Evolutionary conservation across 2,888 invertebrate species (phyloP).

Genomic region (Linnaemya vulpina): DNA sequence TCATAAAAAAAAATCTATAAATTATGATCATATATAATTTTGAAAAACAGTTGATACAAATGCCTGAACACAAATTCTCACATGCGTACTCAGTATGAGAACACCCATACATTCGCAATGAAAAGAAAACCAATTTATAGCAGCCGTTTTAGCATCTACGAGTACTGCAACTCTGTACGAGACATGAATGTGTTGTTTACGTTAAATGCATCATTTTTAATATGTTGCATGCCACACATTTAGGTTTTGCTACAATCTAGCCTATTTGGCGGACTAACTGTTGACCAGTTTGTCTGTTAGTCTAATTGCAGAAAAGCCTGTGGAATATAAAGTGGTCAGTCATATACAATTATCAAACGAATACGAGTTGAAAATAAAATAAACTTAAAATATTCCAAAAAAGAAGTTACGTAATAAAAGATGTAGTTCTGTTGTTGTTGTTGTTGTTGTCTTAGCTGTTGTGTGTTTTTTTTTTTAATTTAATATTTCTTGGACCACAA

Average conservation of each 20-base stretch:
- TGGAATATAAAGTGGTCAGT: conserved; percentile 64
- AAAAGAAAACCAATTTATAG: not conserved
- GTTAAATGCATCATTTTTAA: conserved; percentile 60
- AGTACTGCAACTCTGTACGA: conserved; percentile 19
- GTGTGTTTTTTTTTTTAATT: too few species aligned
- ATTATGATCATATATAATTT: conserved; percentile 51
- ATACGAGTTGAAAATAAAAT: conserved; percentile 54
- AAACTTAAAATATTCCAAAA: conserved; percentile 64
- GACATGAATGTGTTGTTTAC: conserved; percentile 33
- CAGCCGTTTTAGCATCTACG: conserved; percentile 22
- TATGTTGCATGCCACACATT: conserved; percentile 75
- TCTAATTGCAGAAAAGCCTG: conserved; percentile 25
- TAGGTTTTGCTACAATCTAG: conserved; percentile 63
- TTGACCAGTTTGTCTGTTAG: conserved; percentile 65
- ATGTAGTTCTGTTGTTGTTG: conserved; percentile 67
- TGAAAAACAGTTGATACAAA: conserved; percentile 43
- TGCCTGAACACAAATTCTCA: not conserved
- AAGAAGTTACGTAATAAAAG: conserved; percentile 75
- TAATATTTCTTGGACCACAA: conserved; percentile 44
- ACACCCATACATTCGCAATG: not conserved
- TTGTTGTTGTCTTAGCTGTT: conserved; percentile 2
- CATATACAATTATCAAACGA: conserved; percentile 64
- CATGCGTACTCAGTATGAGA: not conserved
- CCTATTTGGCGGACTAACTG: conserved; percentile 69
- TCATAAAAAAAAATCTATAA: conserved; percentile 48